Base-by-base conservation (phyloP, 2,797 vertebrate genomes). In the Helarctos malayanus region DNA sequence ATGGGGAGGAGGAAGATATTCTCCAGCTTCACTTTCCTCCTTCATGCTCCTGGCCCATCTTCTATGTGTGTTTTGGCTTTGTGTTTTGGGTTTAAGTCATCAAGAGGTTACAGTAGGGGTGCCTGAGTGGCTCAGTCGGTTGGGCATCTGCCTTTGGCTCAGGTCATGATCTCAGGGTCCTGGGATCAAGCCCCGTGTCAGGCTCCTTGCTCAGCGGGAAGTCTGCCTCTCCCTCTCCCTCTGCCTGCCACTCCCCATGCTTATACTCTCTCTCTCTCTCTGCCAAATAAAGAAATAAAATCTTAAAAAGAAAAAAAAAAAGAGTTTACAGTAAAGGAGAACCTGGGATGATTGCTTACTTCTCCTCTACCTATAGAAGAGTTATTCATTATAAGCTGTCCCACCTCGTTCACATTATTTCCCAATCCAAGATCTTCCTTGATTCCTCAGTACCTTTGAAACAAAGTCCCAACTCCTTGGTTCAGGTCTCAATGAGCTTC, bases 51-150 rank as follows among this genome's bases (percentile, higher is more conserved):
- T 63, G 52, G 80, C 54, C 61, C 38, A 49, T 79, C 47, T 78
- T 59, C 73, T 52, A 2, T 65, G 4, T 54, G 27, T 88, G 52
- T 87, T 89, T 81, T 79, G 45, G 71, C 73, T 96, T 92, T 91
- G 29, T n/a, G 8, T 85, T 92, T 7, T 4, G 7, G 5, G 11
- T 59, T 65, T 84, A 73, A 92, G 52, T 91, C 89, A 56, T 71
- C 57, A 76, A 93, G 52, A 84, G 65, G 49, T 75, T 57, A 38
- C 18, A 45, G 63, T 27, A 41, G 73, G 78, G 38, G 16, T 56
- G 12, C 5, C 41, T 41, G 41, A 5, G 41, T 41, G 41, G 41
- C 41, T 41, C 41, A 41, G 41, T 41, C 5, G 41, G 41, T 41
- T 41, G 41, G 41, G 41, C 41, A 41, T 41, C 41, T 41, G 41